A percentile compares a stretch with the other conserved stretches of the same genome.
phyloP scores from a whole-genome alignment of 2,797 vertebrate genomes.

The Enteromius afrohamiltoni region DNA sequence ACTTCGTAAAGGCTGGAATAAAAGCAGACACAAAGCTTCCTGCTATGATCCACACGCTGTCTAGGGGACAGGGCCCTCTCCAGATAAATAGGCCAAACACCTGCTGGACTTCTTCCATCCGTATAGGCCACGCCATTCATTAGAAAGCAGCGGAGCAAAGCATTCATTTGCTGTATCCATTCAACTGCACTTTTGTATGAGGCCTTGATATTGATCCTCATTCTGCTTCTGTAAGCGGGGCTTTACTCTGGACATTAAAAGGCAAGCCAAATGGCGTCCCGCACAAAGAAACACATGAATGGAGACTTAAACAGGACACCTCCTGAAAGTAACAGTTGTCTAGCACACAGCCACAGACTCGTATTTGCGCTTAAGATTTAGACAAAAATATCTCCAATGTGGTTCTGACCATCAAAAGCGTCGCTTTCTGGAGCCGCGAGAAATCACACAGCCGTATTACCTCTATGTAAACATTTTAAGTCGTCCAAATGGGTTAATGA shows the following conservation, averaged over 20 bases:
- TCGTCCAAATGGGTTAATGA: constrained; percentile 76
- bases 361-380: constrained; percentile 38
- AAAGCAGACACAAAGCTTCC: constrained; percentile 88
- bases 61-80: constrained; percentile 69
- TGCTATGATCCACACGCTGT: constrained; percentile 84
- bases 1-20: constrained; percentile 81
- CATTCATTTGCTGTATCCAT: constrained; percentile 74
- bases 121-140: constrained; percentile 75
- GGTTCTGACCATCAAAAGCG: constrained; percentile 7
- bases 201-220: constrained; percentile 61
- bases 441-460: neutral
- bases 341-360: neutral
- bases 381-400: neutral
- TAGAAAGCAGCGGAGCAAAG: constrained; percentile 73
- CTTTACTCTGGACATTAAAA: constrained; percentile 53
- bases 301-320: constrained; percentile 42
- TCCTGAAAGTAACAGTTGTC: constrained; percentile 49
- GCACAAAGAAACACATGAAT: constrained; percentile 39
- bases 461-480: constrained; percentile 64
- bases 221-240: constrained; percentile 54
- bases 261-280: constrained; percentile 51
- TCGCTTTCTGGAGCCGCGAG: neutral
- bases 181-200: constrained; percentile 72
- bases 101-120: constrained; percentile 82
- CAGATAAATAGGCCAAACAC: constrained; percentile 86